These are phyloP conservation scores for Gambusia affinis DNA, from an alignment of 2,113 vertebrate genomes.

Conservation along the genomic window DNA sequence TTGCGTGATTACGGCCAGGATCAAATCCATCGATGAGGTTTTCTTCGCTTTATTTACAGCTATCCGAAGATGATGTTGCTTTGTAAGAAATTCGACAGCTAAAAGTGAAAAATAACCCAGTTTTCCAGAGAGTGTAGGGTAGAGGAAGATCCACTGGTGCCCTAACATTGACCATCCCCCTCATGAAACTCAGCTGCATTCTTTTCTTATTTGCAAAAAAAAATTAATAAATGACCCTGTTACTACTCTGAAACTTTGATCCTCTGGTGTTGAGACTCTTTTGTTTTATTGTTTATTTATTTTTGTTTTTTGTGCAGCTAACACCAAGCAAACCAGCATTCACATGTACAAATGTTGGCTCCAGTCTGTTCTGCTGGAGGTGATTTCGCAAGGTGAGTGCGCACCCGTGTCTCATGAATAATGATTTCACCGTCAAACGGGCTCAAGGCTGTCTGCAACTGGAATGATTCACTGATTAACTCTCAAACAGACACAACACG, in stretches of 20 bases:
- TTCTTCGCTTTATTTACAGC: neutral
- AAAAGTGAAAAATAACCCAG: neutral
- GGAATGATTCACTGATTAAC: slow-evolving; percentile 21
- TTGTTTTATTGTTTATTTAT: neutral
- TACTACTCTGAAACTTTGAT: neutral
- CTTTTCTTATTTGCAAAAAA: too few species aligned
- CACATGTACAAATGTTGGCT: slow-evolving; percentile 5
- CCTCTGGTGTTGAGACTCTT: neutral
- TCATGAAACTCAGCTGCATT: neutral
- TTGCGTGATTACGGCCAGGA: neutral
- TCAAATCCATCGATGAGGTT: neutral
- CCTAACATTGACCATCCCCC: neutral
- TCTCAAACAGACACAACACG: neutral
- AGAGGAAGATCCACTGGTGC: neutral
- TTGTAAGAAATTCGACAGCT: too few species aligned
- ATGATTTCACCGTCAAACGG: slow-evolving; percentile 55
- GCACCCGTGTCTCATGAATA: slow-evolving; percentile 41
- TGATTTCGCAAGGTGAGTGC: slow-evolving; percentile 34
- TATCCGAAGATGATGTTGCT: neutral
- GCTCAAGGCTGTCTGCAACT: slow-evolving; percentile 7
- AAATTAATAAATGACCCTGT: neutral
- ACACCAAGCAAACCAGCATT: neutral
- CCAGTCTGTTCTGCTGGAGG: slow-evolving; percentile 8
- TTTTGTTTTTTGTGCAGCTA: neutral
- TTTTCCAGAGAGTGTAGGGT: neutral